phyloP scores from a whole-genome alignment of 2,797 vertebrate species.

The Sciurus vulgaris region DNA sequence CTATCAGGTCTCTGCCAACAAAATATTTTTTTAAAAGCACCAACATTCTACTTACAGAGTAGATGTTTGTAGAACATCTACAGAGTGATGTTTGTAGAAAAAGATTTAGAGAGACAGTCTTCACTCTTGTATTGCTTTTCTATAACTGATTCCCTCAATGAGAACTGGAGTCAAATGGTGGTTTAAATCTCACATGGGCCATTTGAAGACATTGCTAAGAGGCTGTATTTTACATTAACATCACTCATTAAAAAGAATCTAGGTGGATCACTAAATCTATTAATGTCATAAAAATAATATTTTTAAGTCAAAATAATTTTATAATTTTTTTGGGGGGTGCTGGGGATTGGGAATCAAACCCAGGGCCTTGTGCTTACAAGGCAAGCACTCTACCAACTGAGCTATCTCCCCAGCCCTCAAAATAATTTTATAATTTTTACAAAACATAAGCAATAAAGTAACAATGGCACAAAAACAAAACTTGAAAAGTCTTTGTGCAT shows the following conservation, averaged over 20 bases:
- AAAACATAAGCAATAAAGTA: too few species aligned
- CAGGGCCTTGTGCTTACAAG: too few species aligned
- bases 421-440: too few species aligned
- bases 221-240: background rate
- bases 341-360: too few species aligned
- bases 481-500: too few species aligned
- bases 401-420: too few species aligned
- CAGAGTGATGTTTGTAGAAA: background rate
- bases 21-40: background rate
- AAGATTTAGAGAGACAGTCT: background rate
- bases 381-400: too few species aligned
- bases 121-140: background rate
- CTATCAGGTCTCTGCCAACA: background rate
- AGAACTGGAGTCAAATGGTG: background rate
- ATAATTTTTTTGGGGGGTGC: too few species aligned
- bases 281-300: background rate
- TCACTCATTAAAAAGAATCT: background rate
- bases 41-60: background rate
- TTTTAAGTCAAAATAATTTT: background rate
- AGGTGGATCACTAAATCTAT: background rate
- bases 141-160: background rate
- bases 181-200: background rate
- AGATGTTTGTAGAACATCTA: background rate
- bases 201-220: background rate
- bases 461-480: too few species aligned